A percentile compares a stretch with the other conserved stretches of the same genome.
Conservation (phyloP, 2,113 vertebrate genomes). For the Amazona vittata region DNA sequence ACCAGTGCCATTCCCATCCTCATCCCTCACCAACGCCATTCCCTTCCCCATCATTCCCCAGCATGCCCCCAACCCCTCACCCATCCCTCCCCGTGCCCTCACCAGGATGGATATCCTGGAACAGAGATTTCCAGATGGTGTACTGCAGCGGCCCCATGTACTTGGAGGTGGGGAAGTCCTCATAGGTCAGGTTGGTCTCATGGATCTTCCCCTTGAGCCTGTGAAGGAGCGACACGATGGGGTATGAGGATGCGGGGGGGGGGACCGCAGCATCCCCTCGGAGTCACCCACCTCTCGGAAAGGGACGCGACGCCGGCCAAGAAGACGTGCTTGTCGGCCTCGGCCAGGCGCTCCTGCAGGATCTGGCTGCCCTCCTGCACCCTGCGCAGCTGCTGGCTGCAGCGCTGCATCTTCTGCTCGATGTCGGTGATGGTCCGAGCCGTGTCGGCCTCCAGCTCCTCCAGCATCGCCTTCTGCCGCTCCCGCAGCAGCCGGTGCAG, state of each 20-base stretch:
- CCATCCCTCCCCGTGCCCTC: not conserved
- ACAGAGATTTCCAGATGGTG: slow-evolving; percentile 98
- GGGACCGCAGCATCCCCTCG: rapidly evolving
- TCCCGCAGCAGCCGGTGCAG: slow-evolving; percentile 93
- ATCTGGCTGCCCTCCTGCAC: slow-evolving; percentile 96
- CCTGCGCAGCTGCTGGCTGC: slow-evolving; percentile 94
- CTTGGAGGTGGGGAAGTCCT: slow-evolving; percentile 97
- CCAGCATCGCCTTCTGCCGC: slow-evolving; percentile 97
- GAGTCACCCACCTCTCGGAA: slow-evolving; percentile 82
- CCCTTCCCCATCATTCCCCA: not conserved
- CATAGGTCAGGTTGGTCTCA: slow-evolving; percentile 94
- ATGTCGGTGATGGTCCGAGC: slow-evolving; percentile 91
- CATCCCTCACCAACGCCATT: not conserved
- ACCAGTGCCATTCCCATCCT: not conserved
- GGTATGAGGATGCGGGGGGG: not conserved
- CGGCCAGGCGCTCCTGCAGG: slow-evolving; percentile 91
- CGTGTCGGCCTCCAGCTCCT: slow-evolving; percentile 94
- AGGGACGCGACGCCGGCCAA: slow-evolving; percentile 88
- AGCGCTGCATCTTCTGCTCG: slow-evolving; percentile 96
- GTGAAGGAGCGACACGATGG: not conserved
- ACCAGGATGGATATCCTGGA: slow-evolving; percentile 97
- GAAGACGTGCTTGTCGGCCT: slow-evolving; percentile 88
- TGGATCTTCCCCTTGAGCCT: slow-evolving; percentile 98
- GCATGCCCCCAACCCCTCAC: rapidly evolving
- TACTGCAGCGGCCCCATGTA: slow-evolving; percentile 97